Evolutionary conservation across 1,140 invertebrate genomes (phyloP).

Genomic region (Sitodiplosis mosellana): DNA sequence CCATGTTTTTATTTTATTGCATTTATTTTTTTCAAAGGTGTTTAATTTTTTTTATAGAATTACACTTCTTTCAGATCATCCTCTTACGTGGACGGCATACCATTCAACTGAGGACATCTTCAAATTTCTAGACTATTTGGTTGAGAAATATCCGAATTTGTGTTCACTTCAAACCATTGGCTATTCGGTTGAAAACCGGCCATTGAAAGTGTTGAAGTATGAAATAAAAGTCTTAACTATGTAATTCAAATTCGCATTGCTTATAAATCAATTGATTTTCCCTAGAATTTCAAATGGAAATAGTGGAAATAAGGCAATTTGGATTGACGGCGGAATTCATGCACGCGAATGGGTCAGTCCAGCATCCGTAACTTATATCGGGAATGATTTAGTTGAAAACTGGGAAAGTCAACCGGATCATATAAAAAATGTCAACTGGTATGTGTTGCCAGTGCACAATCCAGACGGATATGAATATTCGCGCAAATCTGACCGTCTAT

Average conservation of each 20-base stretch:
- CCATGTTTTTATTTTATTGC: too few species aligned
- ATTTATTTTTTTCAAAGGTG: too few species aligned
- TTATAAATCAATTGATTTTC: too few species aligned
- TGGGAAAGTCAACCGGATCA: constrained; percentile 43
- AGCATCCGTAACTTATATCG: constrained; percentile 64
- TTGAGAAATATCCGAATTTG: constrained; percentile 46
- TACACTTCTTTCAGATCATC: too few species aligned
- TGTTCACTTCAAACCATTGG: constrained; percentile 56
- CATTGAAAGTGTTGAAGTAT: constrained; percentile 44
- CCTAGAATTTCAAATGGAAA: constrained; percentile 43
- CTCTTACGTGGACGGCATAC: constrained; percentile 66
- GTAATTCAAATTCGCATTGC: constrained; percentile 2
- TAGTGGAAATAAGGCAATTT: constrained; percentile 36
- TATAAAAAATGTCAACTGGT: constrained; percentile 64
- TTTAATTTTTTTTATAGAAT: too few species aligned
- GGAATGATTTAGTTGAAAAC: constrained; percentile 59
- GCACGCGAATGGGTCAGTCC: constrained; percentile 85
- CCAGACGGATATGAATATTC: constrained; percentile 79
- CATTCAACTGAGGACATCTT: constrained; percentile 52
- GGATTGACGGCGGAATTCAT: constrained; percentile 62
- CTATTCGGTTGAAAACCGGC: constrained; percentile 50
- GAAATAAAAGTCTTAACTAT: constrained; percentile 5
- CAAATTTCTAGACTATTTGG: constrained; percentile 54
- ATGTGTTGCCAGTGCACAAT: constrained; percentile 62
- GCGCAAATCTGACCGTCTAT: constrained; percentile 51